Conservation (phyloP, 2,113 vertebrate species). For the Gavia stellata region DNA sequence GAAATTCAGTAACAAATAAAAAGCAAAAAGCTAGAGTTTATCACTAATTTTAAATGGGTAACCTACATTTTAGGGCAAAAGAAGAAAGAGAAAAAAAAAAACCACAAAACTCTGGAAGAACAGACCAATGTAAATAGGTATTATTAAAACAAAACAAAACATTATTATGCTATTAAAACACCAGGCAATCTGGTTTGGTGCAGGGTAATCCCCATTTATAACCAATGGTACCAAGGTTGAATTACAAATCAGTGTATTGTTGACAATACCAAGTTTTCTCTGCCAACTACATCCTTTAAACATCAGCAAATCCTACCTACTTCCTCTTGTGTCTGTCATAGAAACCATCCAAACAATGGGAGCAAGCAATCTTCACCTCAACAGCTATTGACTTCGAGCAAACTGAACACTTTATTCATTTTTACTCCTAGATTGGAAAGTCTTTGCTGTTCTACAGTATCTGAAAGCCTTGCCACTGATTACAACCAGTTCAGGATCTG, state of each 20-base stretch:
- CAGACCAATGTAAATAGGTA: background rate
- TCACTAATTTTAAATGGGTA: background rate
- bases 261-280: conserved; percentile 36
- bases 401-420: conserved; percentile 37
- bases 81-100: background rate
- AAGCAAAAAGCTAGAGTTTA: background rate
- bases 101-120: background rate
- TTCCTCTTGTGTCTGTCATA: conserved; percentile 45
- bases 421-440: conserved; percentile 3
- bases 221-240: background rate
- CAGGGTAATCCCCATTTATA: conserved; percentile 8
- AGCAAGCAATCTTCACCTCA: conserved; percentile 43
- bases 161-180: background rate
- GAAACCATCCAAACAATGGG: conserved; percentile 54
- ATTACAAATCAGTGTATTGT: background rate
- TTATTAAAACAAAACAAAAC: background rate
- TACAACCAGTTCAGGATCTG: conserved; percentile 31
- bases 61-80: background rate
- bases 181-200: background rate
- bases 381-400: conserved; percentile 20
- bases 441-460: background rate
- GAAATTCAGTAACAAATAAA: conserved; percentile 24
- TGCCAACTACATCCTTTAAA: conserved; percentile 14
- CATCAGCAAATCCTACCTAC: conserved; percentile 50
- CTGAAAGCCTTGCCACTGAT: conserved; percentile 9